These are phyloP conservation scores for Rhinichthys osculus DNA, from an alignment of 2,797 vertebrate species.

Conservation along the genomic window DNA sequence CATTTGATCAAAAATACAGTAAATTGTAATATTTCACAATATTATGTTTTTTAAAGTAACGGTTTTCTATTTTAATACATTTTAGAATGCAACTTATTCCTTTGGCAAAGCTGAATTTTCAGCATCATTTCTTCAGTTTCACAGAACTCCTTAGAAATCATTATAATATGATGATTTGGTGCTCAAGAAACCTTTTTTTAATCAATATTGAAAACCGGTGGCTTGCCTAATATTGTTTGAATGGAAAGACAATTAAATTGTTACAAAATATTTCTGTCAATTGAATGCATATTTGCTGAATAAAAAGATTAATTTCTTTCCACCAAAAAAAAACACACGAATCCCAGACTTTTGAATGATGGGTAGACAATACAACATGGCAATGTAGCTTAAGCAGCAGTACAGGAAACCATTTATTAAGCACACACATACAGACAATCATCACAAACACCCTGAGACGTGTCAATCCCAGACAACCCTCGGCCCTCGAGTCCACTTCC, in stretches of 20 bases:
- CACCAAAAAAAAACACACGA: too few species aligned
- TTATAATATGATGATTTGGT: background rate
- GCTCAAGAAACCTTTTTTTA: background rate
- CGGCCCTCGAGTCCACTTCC: background rate
- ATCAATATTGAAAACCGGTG: background rate
- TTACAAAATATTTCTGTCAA: too few species aligned
- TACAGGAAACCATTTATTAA: background rate
- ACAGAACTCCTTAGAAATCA: background rate
- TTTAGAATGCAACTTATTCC: too few species aligned
- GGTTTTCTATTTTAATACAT: too few species aligned
- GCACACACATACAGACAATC: background rate
- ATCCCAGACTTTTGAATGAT: background rate
- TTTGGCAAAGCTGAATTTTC: too few species aligned
- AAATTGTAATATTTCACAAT: too few species aligned
- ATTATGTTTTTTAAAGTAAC: too few species aligned
- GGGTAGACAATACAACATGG: background rate
- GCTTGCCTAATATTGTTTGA: background rate
- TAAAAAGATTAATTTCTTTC: too few species aligned
- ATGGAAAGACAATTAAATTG: background rate
- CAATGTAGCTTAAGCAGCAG: background rate
- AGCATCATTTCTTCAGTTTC: too few species aligned
- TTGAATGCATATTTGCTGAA: too few species aligned
- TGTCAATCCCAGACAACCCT: background rate
- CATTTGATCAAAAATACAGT: too few species aligned
- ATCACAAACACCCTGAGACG: constrained; percentile 32